These are phyloP conservation scores for Criorhina ranunculi DNA, from an alignment of 2,888 invertebrate genomes.

Conservation along the genomic window DNA sequence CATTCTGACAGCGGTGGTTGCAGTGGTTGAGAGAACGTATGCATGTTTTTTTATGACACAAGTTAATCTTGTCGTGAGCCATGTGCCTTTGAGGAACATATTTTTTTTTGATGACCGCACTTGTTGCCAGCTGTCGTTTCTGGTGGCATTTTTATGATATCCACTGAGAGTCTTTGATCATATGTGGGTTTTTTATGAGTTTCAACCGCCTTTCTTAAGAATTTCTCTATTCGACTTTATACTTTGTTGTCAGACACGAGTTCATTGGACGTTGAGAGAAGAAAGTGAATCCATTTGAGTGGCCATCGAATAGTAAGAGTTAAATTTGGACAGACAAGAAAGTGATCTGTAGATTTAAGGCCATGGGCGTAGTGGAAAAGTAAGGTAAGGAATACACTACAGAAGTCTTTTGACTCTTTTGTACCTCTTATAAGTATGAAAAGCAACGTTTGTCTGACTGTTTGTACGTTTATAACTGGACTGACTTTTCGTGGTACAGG, in stretches of 20 bases:
- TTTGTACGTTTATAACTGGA: no score
- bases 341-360: no score
- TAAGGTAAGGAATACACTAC: no score
- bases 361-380: no score
- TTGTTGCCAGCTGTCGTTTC: background rate
- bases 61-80: conserved; percentile 49
- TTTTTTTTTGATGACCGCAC: conserved; percentile 41
- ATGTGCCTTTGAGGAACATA: conserved; percentile 12
- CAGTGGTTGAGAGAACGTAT: conserved; percentile 36
- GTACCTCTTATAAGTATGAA: no score
- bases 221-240: background rate
- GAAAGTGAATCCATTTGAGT: background rate
- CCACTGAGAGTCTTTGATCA: conserved; percentile 22
- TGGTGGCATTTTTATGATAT: background rate
- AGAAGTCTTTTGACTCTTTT: no score
- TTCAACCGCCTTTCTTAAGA: background rate
- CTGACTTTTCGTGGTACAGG: no score
- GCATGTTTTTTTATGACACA: conserved; percentile 35
- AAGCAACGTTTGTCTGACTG: no score
- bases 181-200: background rate
- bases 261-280: background rate
- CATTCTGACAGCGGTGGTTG: conserved; percentile 52
- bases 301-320: background rate
- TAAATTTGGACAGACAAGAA: no score
- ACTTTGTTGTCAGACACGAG: background rate